These are phyloP conservation scores for Drosophila carrolli DNA, from an alignment of 1,140 invertebrate species.

Conservation along the genomic window DNA sequence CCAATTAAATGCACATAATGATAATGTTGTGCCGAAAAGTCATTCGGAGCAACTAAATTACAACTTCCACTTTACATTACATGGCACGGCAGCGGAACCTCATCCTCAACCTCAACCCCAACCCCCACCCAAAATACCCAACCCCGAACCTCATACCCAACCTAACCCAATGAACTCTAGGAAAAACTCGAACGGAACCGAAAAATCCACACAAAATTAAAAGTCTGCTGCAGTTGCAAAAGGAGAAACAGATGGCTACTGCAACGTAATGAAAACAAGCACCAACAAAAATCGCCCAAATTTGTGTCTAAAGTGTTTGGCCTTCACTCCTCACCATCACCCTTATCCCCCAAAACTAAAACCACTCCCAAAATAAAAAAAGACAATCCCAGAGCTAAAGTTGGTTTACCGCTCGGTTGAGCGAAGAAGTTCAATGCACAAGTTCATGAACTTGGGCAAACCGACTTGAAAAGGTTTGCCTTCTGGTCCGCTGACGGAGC, in stretches of 20 bases:
- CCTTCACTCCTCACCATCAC: slow-evolving; percentile 1
- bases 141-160: background rate
- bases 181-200: slow-evolving; percentile 26
- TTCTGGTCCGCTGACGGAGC: slow-evolving; percentile 67
- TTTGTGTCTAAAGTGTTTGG: slow-evolving; percentile 51
- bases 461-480: slow-evolving; percentile 59
- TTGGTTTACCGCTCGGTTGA: slow-evolving; percentile 61
- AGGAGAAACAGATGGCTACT: slow-evolving; percentile 70
- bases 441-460: slow-evolving; percentile 75
- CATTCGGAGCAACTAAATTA: slow-evolving; percentile 80
- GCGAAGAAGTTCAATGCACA: slow-evolving; percentile 77
- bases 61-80: slow-evolving; percentile 81
- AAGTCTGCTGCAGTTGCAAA: slow-evolving; percentile 70
- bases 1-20: slow-evolving; percentile 81
- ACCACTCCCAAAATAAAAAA: slow-evolving; percentile 22
- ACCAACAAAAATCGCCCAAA: slow-evolving; percentile 31
- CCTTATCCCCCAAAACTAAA: slow-evolving; percentile 5
- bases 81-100: slow-evolving; percentile 65
- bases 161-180: slow-evolving; percentile 11
- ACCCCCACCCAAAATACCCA: slow-evolving; percentile 11
- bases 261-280: slow-evolving; percentile 78
- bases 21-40: slow-evolving; percentile 82
- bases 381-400: slow-evolving; percentile 51
- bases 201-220: slow-evolving; percentile 76
- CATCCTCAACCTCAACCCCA: background rate